Evolutionary conservation across 2,888 invertebrate genomes (phyloP).

Genomic region (Nudaria mundana): DNA sequence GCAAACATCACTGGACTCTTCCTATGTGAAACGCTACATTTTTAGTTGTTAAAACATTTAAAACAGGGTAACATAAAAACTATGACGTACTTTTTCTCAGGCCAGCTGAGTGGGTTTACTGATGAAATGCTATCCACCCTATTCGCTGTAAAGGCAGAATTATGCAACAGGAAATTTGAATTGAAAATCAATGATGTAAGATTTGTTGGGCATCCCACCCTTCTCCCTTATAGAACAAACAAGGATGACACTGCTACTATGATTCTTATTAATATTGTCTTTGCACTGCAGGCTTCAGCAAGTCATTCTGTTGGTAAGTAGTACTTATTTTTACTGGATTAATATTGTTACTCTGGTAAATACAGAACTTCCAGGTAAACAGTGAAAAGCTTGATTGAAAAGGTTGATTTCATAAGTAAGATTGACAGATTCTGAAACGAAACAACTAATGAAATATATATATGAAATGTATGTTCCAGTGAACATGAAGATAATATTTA

Average conservation of each 20-base stretch:
- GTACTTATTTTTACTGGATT: not conserved
- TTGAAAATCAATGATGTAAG: conserved; percentile 97
- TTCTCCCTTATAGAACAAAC: conserved; percentile 85
- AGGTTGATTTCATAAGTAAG: too few relatives aligned
- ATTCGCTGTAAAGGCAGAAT: conserved; percentile 94
- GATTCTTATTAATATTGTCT: conserved; percentile 92
- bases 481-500: too few relatives aligned
- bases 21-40: too few relatives aligned
- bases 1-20: too few relatives aligned
- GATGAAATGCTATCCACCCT: conserved; percentile 93
- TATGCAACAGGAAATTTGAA: conserved; percentile 96
- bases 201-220: conserved; percentile 96
- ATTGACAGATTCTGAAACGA: not conserved
- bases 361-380: too few relatives aligned
- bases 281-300: conserved; percentile 94
- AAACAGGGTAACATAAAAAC: too few relatives aligned
- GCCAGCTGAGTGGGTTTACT: conserved; percentile 86
- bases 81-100: too few relatives aligned
- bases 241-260: conserved; percentile 86
- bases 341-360: too few relatives aligned
- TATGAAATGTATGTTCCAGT: too few relatives aligned
- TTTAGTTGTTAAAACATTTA: too few relatives aligned
- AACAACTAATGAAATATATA: not conserved
- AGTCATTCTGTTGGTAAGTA: conserved; percentile 90
- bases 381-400: too few relatives aligned